Evolutionary conservation across 2,797 vertebrate species (phyloP), one percentile per base, ranked within the genome.

Genomic region (Sebastes oblongus): DNA sequence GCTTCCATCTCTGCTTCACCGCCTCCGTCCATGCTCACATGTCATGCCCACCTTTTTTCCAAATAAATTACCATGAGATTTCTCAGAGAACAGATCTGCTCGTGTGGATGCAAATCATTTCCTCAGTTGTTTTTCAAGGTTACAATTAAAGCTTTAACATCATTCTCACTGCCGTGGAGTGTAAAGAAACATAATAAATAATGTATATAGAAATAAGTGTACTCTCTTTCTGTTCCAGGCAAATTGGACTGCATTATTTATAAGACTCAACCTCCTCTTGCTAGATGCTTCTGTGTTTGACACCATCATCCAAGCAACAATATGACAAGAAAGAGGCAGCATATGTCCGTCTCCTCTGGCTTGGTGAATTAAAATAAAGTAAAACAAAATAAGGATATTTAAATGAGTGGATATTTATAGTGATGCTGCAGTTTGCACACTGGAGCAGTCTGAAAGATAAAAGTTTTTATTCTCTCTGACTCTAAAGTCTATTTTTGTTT

Each of bases 211-310:
- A 27, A 39, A 70, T 56, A n/a, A 59, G 12, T 74, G 55, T 27
- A 2, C 46, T 76, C 65, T 75, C 5, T 52, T 67, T 81, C 39
- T 66, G n/a, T 83, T 69, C 34, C 69, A 66, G 61, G 74, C 27
- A 27, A 60, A 20, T n/a, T 66, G 11, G 24, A 42, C 64, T 84
- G 77, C 12, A 77, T 86, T 67, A 80, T 81, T 86, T 30, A 80
- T 73, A 13, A 52, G 56, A 25, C 30, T 64, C 64, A 67, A 20
- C 70, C 30, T 72, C 46, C 22, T 16, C 22, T 24, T 36, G 29
- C 78, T 25, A 10, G 25, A 60, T 34, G 56, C 54, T 56, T 64
- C 62, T 52, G 68, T 75, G 75, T 73, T 13, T 77, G 86, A 78
- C 61, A 11, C 13, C 4, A 18, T 54, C 30, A 27, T 77, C 66